Percentiles rank a stretch among this genome's conserved stretches.
Conservation (phyloP, 1,140 invertebrate genomes). For the Diorhabda sublineata region DNA sequence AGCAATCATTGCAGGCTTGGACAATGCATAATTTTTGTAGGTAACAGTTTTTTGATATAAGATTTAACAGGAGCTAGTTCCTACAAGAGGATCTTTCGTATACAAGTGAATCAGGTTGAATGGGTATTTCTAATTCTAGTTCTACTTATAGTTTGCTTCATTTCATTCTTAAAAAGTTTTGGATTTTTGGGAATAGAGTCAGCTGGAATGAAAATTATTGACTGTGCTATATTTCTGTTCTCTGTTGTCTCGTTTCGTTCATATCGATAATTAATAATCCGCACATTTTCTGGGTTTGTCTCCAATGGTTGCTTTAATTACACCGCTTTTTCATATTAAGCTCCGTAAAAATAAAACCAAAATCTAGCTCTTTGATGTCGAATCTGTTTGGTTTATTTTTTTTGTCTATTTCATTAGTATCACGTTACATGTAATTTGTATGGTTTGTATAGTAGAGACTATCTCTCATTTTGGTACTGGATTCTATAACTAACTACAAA, state of each 20-base stretch:
- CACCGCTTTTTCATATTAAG: not conserved
- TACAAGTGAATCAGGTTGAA: no score
- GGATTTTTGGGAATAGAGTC: not conserved
- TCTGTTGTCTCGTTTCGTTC: conserved; percentile 17
- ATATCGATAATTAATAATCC: conserved; percentile 28
- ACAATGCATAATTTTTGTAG: no score
- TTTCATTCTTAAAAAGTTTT: no score
- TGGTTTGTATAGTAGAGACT: no score
- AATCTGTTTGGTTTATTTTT: not conserved
- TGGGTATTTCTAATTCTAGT: no score
- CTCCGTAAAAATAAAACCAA: conserved; percentile 1
- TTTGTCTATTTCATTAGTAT: not conserved
- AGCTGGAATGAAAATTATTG: conserved; percentile 13
- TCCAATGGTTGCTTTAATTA: not conserved
- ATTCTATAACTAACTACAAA: no score
- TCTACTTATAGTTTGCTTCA: no score
- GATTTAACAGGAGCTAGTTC: no score
- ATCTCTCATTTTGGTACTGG: no score
- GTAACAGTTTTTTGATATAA: no score
- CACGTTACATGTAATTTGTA: not conserved
- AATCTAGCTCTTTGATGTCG: not conserved
- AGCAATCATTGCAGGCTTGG: no score
- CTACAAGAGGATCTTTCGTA: no score
- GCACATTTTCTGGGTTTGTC: conserved; percentile 5
- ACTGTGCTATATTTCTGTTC: conserved; percentile 11